Conservation (phyloP, 2,113 vertebrate species). For the Nothocercus nigrocapillus region DNA sequence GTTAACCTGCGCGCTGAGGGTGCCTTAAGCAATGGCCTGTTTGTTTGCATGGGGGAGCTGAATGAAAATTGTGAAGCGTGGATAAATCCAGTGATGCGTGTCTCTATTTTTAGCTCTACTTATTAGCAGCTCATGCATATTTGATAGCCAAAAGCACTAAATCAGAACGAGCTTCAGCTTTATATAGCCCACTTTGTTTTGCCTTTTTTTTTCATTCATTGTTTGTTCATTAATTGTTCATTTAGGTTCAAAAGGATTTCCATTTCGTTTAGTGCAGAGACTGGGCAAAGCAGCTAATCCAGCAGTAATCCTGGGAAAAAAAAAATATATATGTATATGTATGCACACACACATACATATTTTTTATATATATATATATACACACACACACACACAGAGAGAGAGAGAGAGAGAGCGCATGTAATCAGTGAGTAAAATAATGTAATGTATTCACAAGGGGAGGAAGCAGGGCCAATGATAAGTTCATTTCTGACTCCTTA, state of each 20-base stretch:
- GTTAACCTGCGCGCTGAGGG: not conserved
- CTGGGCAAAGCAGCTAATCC: not conserved
- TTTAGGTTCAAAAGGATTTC: conserved; percentile 24
- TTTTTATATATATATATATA: too few species aligned
- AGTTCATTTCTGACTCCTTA: not conserved
- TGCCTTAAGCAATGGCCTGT: not conserved
- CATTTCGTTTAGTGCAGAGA: conserved; percentile 28
- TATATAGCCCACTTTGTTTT: not conserved
- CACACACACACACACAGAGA: too few species aligned
- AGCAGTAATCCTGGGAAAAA: not conserved
- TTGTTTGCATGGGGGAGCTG: not conserved
- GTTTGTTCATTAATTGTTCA: conserved; percentile 32
- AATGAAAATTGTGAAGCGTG: conserved; percentile 36
- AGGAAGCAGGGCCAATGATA: not conserved
- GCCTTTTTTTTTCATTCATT: not conserved
- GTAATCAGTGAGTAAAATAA: not conserved
- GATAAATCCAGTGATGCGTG: not conserved
- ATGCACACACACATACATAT: too few species aligned
- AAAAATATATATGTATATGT: not conserved
- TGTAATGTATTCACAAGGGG: not conserved
- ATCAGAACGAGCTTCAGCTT: conserved; percentile 29
- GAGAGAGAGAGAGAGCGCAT: too few species aligned
- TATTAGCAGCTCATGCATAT: conserved; percentile 55
- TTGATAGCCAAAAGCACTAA: conserved; percentile 43
- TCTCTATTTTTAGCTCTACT: conserved; percentile 50